phyloP scores from a whole-genome alignment of 2,888 invertebrate genomes.

The Pheosia tremula region DNA sequence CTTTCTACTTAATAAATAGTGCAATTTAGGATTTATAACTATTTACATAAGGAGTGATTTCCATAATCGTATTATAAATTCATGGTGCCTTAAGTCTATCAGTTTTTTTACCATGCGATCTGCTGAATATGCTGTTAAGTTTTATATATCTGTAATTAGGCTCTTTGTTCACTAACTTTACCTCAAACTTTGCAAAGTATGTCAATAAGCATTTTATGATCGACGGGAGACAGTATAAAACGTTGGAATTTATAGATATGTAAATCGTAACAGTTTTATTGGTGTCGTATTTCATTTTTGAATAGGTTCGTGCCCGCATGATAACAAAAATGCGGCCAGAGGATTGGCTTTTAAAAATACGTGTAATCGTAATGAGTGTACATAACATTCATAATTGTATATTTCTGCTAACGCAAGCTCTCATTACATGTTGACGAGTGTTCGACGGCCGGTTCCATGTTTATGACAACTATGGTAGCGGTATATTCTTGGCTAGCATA shows the following conservation, averaged over 20 bases:
- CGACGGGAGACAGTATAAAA: neutral
- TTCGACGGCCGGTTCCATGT: neutral
- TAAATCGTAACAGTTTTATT: constrained; percentile 22
- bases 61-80: no score
- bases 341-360: constrained; percentile 30
- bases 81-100: no score
- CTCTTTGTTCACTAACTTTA: no score
- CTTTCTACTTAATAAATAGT: neutral
- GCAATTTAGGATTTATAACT: neutral
- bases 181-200: neutral
- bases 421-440: neutral
- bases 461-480: neutral
- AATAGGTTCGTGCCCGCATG: constrained; percentile 30
- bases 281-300: constrained; percentile 14
- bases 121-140: neutral
- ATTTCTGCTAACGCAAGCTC: neutral
- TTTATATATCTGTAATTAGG: neutral
- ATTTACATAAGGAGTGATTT: neutral
- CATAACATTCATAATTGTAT: constrained; percentile 19
- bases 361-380: constrained; percentile 20
- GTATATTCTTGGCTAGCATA: neutral
- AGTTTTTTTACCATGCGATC: neutral
- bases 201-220: constrained; percentile 3
- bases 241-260: constrained; percentile 6
- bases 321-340: constrained; percentile 34